Evolutionary conservation across 1,140 invertebrate species (phyloP), one percentile per base, ranked within the genome.

Genomic region (Eupristina koningsbergeri): DNA sequence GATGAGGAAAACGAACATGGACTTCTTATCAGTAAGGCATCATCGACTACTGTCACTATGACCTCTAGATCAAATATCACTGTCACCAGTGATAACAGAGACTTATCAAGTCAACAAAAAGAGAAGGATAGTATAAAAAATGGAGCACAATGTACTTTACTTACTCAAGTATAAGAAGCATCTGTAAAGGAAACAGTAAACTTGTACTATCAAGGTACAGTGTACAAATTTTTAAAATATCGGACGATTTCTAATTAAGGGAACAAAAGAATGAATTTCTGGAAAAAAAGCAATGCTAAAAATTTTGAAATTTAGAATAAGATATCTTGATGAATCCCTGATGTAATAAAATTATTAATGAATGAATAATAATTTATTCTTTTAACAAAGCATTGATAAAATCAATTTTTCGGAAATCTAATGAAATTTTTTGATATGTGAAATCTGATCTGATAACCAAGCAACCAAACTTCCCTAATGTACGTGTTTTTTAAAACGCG

Each of bases 41-140:
- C 94, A 0, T 93, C 93, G 3, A 94, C 94, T 0, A 93, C 93
- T 0, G 90, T 94, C 7, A 94, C 93, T 0, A 93, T 94, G 91
- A 93, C 93, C 0, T 94, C 93, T 0, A 87, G 93, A 26, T 93
- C 93, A 0, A 94, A 93, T 87, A 93, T 93, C 31, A 93, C 93
- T 6, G 86, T 91, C 15, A 90, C 89, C 6, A 91, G 85, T 47
- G 92, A 93, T 31, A 86, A 58, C 0, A 61, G 61, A 22, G 83
- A 84, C 31, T 41, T 22, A 9, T 19, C 45, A 15, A 80, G 15
- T 58, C 77, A 75, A 19, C 73, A 77, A 61, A 86, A 47, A 36
- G 87, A 91, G 15, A 90, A 89, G 29, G 87, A 88, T 58, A 29
- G 80, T 34, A 34, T 89, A 1, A 89, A 88, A 39, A 91, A 91